Conservation (phyloP, 2,888 invertebrate species). For the Drosophila fulvimacula region DNA sequence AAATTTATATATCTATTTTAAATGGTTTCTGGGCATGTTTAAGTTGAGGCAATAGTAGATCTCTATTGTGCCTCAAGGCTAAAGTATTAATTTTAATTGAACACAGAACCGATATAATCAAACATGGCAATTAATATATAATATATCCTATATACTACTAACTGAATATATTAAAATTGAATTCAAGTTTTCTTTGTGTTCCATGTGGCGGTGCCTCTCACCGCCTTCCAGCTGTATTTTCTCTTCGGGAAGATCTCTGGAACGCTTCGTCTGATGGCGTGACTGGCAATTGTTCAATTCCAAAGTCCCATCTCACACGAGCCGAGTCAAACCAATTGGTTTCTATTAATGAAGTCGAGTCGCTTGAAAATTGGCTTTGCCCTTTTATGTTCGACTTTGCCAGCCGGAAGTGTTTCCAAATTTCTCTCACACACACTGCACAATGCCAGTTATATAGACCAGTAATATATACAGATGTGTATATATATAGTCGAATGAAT, state of each 20-base stretch:
- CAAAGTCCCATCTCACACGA: conserved; percentile 31
- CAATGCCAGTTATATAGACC: conserved; percentile 2
- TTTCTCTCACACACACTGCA: conserved; percentile 52
- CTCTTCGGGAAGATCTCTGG: conserved; percentile 2
- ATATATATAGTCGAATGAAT: conserved; percentile 10
- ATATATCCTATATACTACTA: background rate
- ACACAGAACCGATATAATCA: background rate
- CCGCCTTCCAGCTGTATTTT: background rate
- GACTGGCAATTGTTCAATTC: conserved; percentile 43
- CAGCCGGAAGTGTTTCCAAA: conserved; percentile 66
- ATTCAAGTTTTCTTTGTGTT: background rate
- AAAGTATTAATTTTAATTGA: conserved; percentile 16
- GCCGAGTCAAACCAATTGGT: conserved; percentile 55
- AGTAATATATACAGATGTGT: background rate
- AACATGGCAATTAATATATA: background rate
- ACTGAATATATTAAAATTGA: background rate
- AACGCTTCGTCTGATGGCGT: conserved; percentile 30
- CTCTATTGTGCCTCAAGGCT: conserved; percentile 1
- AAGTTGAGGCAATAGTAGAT: background rate
- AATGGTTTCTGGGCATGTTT: background rate
- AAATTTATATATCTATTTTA: too few relatives aligned
- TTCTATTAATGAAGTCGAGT: conserved; percentile 66
- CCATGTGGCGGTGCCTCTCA: background rate
- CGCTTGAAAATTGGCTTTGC: conserved; percentile 54
- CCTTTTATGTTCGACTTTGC: conserved; percentile 15